Evolutionary conservation across 1,140 invertebrate genomes (phyloP), one percentile per base, ranked within the genome.

Genomic region (Drosophila pectinifera): DNA sequence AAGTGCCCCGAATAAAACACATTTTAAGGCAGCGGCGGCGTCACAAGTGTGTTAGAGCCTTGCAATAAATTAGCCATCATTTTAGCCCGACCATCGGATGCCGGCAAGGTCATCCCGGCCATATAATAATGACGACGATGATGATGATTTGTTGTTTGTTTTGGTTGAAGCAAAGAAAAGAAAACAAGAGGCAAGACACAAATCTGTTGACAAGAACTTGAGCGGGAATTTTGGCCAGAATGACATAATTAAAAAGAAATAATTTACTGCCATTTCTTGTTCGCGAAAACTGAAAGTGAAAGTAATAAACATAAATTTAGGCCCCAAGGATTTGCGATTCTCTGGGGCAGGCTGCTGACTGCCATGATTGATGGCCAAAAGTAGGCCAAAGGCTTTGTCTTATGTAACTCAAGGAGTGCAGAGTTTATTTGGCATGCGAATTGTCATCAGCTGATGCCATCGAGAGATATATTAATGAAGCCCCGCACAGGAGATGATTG

Each of bases 51-150:
- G 55, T 55, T 48, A 61, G 45, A 73, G 74, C 51, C 57, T 84
- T 80, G 76, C 73, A 57, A 88, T 86, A 86, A 86, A 86, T 86
- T 88, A 79, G 83, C 79, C 81, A 86, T 86, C 78, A 88, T 82
- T 78, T 88, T 83, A 75, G 62, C 46, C 75, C 74, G 54, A 64
- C 41, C 26, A 69, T 73, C 54, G 83, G 74, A 79, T 83, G 84
- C 76, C 51, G 46, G 38, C 83, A 86, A 86, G 83, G 83, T 86
- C 83, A 79, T 36, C 4, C 13, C 31, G 4, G 11, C 31, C 31
- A 34, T 34, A 34, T 34, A 34, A 18, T 26, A n/a, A 24, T 26
- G 20, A 14, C 22, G 22, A 74, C 39, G 48, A 63, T 84, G 49
- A 62, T 54, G 65, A 54, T 62, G 48, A 65, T 78, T 63, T 48